Conservation (phyloP, 2,113 vertebrate species). For the Rhizomys pruinosus region DNA sequence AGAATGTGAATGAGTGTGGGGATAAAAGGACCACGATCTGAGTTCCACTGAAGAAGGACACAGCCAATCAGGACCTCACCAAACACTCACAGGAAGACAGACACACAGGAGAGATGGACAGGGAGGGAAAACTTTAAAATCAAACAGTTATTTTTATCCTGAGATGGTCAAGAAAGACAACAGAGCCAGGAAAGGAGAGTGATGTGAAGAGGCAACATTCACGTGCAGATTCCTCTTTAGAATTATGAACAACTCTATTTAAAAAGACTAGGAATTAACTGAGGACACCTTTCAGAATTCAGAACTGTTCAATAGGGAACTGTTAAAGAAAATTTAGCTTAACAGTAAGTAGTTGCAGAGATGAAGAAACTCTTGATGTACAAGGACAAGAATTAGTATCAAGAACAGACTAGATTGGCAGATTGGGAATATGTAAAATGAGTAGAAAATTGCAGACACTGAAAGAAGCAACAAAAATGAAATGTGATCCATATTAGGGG, state of each 20-base stretch:
- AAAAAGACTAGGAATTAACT: background rate
- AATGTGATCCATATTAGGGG: background rate
- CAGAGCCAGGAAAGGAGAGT: background rate
- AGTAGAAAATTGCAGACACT: background rate
- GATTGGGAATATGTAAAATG: background rate
- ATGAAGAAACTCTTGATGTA: background rate
- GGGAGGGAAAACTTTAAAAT: background rate
- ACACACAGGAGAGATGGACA: background rate
- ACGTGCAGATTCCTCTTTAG: rapidly evolving
- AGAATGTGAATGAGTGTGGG: background rate
- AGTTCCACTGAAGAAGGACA: background rate
- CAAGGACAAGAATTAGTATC: background rate
- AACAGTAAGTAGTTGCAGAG: background rate
- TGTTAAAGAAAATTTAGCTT: background rate
- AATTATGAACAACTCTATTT: background rate
- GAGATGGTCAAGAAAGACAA: background rate
- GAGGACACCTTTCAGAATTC: background rate
- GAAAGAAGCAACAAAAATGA: background rate
- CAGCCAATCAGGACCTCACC: no score
- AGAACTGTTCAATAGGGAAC: background rate
- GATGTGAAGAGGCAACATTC: background rate
- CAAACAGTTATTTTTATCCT: background rate
- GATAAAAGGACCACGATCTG: background rate
- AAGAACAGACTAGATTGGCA: background rate
- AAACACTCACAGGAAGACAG: background rate